These are phyloP conservation scores for Bothrops jararaca DNA, from an alignment of 2,113 vertebrate species.

Conservation along the genomic window DNA sequence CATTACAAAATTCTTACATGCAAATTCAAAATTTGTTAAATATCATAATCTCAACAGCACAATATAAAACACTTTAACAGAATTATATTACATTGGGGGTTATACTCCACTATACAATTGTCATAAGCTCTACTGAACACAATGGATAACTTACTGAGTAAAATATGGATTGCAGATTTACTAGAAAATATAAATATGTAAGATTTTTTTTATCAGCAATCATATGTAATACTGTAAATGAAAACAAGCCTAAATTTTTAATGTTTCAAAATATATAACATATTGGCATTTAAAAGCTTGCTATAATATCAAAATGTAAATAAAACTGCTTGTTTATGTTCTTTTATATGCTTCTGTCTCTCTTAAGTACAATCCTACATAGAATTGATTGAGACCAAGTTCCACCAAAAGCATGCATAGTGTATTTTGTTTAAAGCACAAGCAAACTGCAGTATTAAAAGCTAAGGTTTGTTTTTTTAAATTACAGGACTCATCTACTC, in stretches of 20 bases:
- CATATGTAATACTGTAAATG: constrained; percentile 14
- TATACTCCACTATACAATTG: neutral
- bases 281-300: constrained; percentile 9
- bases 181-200: neutral
- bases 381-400: neutral
- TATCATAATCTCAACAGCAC: constrained; percentile 42
- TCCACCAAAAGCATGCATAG: neutral
- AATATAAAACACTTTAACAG: constrained; percentile 34
- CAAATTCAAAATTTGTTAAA: constrained; percentile 47
- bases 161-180: neutral
- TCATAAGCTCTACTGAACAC: neutral
- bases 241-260: neutral
- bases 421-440: neutral
- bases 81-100: neutral
- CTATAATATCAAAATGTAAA: neutral
- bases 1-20: constrained; percentile 17
- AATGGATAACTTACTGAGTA: neutral
- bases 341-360: neutral
- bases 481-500: constrained; percentile 5
- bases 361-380: neutral
- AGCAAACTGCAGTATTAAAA: neutral
- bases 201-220: constrained; percentile 21
- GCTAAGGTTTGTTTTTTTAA: neutral
- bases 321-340: constrained; percentile 1
- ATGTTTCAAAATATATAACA: neutral